Conservation (phyloP, 1,140 invertebrate genomes). For the Cryptotermes secundus region DNA sequence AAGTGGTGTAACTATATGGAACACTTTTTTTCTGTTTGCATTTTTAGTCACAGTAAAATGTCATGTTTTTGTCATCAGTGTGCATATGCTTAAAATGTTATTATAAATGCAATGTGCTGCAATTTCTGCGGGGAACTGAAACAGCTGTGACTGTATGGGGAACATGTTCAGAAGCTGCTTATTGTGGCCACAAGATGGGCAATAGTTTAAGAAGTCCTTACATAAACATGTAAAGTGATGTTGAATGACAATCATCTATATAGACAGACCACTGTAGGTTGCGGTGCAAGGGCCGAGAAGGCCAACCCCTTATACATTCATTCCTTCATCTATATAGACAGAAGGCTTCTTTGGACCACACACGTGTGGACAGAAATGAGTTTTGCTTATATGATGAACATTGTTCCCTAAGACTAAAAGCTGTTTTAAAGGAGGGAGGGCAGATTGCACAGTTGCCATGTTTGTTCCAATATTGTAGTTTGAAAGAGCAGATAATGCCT, state of each 20-base stretch:
- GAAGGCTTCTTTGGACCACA: too few species aligned
- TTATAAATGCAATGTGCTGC: slow-evolving; percentile 19
- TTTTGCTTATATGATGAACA: not conserved
- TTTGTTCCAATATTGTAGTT: slow-evolving; percentile 12
- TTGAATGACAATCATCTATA: not conserved
- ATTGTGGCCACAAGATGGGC: too few species aligned
- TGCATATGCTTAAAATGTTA: not conserved
- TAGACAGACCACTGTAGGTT: too few species aligned
- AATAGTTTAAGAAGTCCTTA: too few species aligned
- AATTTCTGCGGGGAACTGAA: not conserved
- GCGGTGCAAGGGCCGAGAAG: too few species aligned
- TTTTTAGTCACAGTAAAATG: slow-evolving; percentile 29
- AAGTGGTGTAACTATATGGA: not conserved
- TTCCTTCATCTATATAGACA: too few species aligned
- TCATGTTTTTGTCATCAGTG: slow-evolving; percentile 21
- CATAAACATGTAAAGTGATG: not conserved
- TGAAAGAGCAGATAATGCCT: slow-evolving; percentile 7
- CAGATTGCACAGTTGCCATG: slow-evolving; percentile 14
- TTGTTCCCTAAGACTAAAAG: not conserved
- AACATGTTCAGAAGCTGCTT: not conserved
- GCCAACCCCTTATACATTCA: too few species aligned
- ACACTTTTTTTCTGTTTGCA: not conserved
- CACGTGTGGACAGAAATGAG: too few species aligned
- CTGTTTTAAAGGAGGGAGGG: slow-evolving; percentile 10
- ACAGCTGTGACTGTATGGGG: not conserved